Evolutionary conservation across 2,888 invertebrate genomes (phyloP), one percentile per base, ranked within the genome.

Genomic region (Melanchra persicariae): DNA sequence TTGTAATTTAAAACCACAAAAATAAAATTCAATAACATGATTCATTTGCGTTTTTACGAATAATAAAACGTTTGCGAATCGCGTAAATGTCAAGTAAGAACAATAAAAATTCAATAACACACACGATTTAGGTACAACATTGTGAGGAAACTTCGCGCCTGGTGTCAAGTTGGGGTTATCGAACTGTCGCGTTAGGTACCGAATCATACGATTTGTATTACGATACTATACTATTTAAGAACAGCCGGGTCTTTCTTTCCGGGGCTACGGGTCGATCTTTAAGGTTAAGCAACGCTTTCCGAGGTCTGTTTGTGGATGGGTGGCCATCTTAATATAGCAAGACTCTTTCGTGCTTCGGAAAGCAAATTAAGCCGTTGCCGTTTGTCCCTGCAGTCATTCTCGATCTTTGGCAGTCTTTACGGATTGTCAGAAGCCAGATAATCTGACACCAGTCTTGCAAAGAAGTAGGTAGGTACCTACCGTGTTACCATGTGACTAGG

Each of bases 121-220:
- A 37, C 22, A 17, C 10, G 15, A 45, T 57, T 65, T 65, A 57
- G 34, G n/a, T n/a, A n/a, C n/a, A 63, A 63, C 58, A 0, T 45
- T 19, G 8, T 12, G 1, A 7, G 26, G 49, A 57, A 43, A 52
- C 3, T 15, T 60, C 22, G 7, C 4, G 45, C 24, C 30, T n/a
- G 40, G 24, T 52, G 40, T 64, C 54, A 51, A 54, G 47, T 43
- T 49, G 22, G 22, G 55, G 72, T 65, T 79, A 79, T 73, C 80
- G 52, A 62, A 63, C 49, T 12, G 59, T 17, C 37, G 22, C 34
- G 15, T 49, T 12, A n/a, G n/a, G n/a, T n/a, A 52, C 47, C 8
- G 49, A 62, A 54, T 52, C 24, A 24, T 34, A 51, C 19, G 54
- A 61, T 54, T 30, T 52, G 1, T 17, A 58, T 65, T 59, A 62